Conservation (phyloP, 2,113 vertebrate species). For the Scartelaos histophorus region DNA sequence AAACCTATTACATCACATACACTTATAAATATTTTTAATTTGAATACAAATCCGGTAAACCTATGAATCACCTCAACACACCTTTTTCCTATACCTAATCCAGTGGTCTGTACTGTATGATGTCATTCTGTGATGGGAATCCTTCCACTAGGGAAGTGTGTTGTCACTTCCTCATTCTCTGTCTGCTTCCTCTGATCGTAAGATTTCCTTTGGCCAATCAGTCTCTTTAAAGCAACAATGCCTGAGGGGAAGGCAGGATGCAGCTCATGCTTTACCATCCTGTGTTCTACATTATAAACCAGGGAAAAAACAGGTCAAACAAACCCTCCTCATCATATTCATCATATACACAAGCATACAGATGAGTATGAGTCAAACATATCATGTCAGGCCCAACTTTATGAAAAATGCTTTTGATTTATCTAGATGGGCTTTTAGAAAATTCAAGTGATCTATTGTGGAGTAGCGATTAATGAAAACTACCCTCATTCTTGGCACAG, state of each 20-base stretch:
- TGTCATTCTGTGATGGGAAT: not conserved
- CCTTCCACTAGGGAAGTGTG: not conserved
- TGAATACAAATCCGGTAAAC: not conserved
- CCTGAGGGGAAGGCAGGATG: not conserved
- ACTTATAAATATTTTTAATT: not conserved
- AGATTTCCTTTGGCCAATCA: slow-evolving; percentile 15
- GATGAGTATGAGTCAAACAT: not conserved
- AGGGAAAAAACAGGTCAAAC: not conserved
- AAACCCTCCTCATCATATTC: slow-evolving; percentile 11
- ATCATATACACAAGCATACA: not conserved
- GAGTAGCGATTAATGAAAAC: not conserved
- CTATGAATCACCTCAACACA: not conserved
- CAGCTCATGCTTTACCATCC: not conserved
- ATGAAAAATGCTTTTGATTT: not conserved
- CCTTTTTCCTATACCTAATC: not conserved
- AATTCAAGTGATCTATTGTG: not conserved
- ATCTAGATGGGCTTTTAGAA: not conserved
- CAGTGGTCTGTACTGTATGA: not conserved
- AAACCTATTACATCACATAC: no score
- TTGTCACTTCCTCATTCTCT: slow-evolving; percentile 15
- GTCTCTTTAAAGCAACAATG: not conserved
- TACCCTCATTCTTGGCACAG: not conserved
- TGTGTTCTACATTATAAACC: not conserved
- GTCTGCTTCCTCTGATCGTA: slow-evolving; percentile 28
- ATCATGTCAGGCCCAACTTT: not conserved